Evolutionary conservation across 1,140 invertebrate genomes (phyloP).

Genomic region (Papilio dardanus): DNA sequence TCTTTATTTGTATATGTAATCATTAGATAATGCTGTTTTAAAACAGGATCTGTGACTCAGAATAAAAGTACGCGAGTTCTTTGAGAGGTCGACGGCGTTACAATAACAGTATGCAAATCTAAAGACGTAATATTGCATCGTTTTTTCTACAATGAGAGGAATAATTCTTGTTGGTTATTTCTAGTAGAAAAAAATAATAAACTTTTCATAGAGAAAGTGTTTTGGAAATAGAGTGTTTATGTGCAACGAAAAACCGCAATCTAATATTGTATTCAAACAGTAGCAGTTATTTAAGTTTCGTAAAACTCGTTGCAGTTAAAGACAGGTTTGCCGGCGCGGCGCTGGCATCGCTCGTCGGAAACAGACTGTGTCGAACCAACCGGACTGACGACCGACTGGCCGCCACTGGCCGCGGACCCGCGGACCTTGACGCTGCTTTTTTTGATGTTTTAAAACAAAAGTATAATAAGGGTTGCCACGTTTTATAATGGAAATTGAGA

Average conservation of each 20-base stretch:
- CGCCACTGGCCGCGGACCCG: constrained; percentile 43
- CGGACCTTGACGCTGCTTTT: constrained; percentile 57
- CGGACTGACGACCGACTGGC: constrained; percentile 51
- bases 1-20: neutral
- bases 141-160: neutral
- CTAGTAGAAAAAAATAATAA: too few species aligned
- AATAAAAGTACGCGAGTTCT: neutral
- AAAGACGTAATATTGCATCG: neutral
- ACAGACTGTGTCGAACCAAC: constrained; percentile 66
- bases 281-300: constrained; percentile 41
- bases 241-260: neutral
- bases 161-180: neutral
- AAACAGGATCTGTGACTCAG: neutral
- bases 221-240: neutral
- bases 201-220: too few species aligned
- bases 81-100: neutral
- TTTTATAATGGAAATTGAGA: constrained; percentile 1
- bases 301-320: constrained; percentile 45
- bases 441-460: constrained; percentile 29
- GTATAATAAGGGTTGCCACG: constrained; percentile 11
- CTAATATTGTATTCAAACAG: neutral
- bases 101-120: neutral
- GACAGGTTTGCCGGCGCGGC: constrained; percentile 50
- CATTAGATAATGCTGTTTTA: neutral
- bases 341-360: constrained; percentile 46